phyloP scores from a whole-genome alignment of 2,113 vertebrate genomes.

The Enhydra lutris region DNA sequence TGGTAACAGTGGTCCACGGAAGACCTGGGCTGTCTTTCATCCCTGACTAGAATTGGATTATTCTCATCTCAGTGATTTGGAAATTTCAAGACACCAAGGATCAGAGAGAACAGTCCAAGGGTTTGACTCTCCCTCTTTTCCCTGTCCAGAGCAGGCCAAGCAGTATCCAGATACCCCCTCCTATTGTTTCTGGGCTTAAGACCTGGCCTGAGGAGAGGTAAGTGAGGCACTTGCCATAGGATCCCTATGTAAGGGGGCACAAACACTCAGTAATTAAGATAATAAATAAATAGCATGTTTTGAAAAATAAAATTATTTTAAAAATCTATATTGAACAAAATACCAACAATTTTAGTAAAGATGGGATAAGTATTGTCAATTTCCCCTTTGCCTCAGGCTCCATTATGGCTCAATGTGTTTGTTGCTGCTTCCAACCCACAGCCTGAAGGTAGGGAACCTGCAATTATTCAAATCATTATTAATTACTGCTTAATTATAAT shows the following conservation, averaged over 20 bases:
- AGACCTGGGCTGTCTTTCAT: not conserved
- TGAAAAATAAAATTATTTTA: not conserved
- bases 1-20: not conserved
- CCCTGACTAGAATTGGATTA: not conserved
- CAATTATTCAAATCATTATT: conserved; percentile 24
- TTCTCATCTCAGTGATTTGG: not conserved
- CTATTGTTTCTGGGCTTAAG: not conserved
- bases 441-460: not conserved
- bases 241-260: not conserved
- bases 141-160: not conserved
- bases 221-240: not conserved
- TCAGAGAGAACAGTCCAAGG: not conserved
- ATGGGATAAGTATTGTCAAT: not conserved
- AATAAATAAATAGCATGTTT: not conserved
- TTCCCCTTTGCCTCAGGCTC: not conserved
- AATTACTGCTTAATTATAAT: conserved; percentile 35
- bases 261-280: not conserved
- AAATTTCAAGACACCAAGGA: not conserved
- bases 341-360: not conserved
- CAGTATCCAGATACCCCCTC: not conserved
- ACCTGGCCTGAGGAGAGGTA: not conserved
- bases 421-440: not conserved
- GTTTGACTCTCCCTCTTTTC: not conserved
- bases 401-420: not conserved
- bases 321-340: not conserved